phyloP scores from a whole-genome alignment of 2,113 vertebrate genomes.

The Oreochromis spilurus region DNA sequence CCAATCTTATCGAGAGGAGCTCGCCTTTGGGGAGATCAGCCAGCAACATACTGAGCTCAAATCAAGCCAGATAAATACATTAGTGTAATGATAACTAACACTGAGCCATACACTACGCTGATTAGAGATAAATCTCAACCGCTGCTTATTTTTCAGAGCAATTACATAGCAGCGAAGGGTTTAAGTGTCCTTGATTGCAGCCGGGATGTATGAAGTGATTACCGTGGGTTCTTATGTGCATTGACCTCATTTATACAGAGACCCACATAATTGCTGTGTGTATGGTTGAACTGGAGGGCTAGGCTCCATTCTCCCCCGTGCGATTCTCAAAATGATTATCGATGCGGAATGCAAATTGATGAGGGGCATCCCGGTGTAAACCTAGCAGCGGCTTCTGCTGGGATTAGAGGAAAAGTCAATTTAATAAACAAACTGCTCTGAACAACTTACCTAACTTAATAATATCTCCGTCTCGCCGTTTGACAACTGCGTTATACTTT shows the following conservation, averaged over 20 bases:
- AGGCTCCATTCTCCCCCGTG: constrained; percentile 31
- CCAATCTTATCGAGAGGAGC: constrained; percentile 62
- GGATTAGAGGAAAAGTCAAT: constrained; percentile 11
- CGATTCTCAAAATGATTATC: constrained; percentile 59
- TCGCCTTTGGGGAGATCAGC: constrained; percentile 25
- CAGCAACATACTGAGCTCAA: constrained; percentile 27
- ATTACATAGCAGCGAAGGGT: constrained; percentile 42
- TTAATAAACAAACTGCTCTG: constrained; percentile 31
- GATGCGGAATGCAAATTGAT: constrained; percentile 54
- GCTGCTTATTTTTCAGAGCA: constrained; percentile 55
- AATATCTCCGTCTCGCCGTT: not conserved
- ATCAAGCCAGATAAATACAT: constrained; percentile 55
- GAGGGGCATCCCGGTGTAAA: constrained; percentile 48
- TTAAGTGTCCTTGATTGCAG: constrained; percentile 64
- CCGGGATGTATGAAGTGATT: constrained; percentile 58
- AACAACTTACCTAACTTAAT: not conserved
- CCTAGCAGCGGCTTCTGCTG: not conserved
- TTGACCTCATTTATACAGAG: constrained; percentile 65
- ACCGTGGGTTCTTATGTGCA: constrained; percentile 58
- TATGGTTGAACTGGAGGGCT: constrained; percentile 33
- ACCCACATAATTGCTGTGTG: constrained; percentile 59
- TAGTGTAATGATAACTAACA: constrained; percentile 57
- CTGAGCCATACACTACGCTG: constrained; percentile 33
- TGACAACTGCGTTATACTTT: not conserved
- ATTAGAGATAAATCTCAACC: constrained; percentile 49